These are phyloP conservation scores for Melinaea marsaeus DNA, from an alignment of 2,888 invertebrate genomes.

Conservation along the genomic window DNA sequence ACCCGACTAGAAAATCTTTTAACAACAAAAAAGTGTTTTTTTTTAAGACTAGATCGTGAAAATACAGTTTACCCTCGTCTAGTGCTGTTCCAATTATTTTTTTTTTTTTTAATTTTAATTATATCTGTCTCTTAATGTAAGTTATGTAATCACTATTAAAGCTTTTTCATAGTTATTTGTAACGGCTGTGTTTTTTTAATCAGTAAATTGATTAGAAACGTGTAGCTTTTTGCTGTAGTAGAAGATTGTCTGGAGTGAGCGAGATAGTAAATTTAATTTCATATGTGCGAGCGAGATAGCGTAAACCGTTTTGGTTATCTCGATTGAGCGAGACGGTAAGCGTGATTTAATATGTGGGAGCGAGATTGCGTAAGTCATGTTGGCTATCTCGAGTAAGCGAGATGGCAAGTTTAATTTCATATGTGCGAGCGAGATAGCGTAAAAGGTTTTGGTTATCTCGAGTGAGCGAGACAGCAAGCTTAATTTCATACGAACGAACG, in stretches of 20 bases:
- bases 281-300: slow-evolving; percentile 1
- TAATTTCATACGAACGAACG: too few relatives aligned
- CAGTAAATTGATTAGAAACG: not conserved
- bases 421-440: slow-evolving; percentile 3
- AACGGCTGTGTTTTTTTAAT: slow-evolving; percentile 7
- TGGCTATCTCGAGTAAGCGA: not conserved
- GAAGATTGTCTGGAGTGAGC: not conserved
- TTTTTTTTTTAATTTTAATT: slow-evolving; percentile 17
- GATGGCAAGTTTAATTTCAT: too few relatives aligned
- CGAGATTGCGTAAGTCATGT: not conserved
- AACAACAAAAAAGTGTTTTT: slow-evolving; percentile 13
- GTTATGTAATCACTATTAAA: slow-evolving; percentile 30
- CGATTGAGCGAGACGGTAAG: too few relatives aligned
- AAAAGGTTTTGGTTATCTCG: not conserved
- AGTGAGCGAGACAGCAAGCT: too few relatives aligned
- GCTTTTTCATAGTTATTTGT: slow-evolving; percentile 26
- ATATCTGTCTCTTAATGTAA: slow-evolving; percentile 26
- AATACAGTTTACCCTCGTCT: not conserved
- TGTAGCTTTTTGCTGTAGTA: not conserved
- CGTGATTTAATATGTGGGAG: too few relatives aligned
- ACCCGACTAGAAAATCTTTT: too few relatives aligned
- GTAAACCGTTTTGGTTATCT: not conserved
- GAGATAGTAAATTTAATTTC: too few relatives aligned
- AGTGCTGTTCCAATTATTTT: slow-evolving; percentile 15
- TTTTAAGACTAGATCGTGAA: slow-evolving; percentile 19